phyloP scores from a whole-genome alignment of 2,113 vertebrate genomes.

The Telmatochromis sp. region DNA sequence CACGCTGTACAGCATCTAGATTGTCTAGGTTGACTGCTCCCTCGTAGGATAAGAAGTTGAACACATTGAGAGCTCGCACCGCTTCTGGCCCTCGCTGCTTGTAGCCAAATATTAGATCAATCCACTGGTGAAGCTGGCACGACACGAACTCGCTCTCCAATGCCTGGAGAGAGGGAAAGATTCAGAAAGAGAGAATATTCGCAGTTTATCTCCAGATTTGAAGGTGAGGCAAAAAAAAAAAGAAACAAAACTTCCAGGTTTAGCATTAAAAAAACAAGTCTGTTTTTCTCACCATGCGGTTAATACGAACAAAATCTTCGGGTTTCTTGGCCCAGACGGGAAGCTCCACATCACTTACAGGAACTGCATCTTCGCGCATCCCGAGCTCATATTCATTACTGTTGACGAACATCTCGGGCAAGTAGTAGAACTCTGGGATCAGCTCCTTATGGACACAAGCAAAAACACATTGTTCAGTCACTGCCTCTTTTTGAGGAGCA shows the following conservation, averaged over 20 bases:
- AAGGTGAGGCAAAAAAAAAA: no score
- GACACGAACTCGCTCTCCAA: conserved; percentile 98
- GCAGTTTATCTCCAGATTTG: background rate
- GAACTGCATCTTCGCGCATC: conserved; percentile 80
- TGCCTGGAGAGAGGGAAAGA: conserved; percentile 70
- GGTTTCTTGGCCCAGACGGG: conserved; percentile 96
- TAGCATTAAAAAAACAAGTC: background rate
- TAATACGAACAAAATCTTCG: conserved; percentile 97
- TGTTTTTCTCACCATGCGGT: conserved; percentile 86
- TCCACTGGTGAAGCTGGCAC: conserved; percentile 98
- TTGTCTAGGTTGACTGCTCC: conserved; percentile 89
- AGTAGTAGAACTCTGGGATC: conserved; percentile 98
- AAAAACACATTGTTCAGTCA: background rate
- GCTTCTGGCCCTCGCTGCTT: conserved; percentile 97
- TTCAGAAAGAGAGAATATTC: background rate
- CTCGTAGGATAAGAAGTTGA: conserved; percentile 94
- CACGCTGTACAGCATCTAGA: conserved; percentile 82
- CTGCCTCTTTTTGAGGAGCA: background rate
- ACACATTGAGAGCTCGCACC: conserved; percentile 91
- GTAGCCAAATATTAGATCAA: conserved; percentile 97
- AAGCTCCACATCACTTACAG: conserved; percentile 89
- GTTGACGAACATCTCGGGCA: conserved; percentile 99
- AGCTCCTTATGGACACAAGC: conserved; percentile 75
- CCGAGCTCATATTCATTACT: conserved; percentile 91
- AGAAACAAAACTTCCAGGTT: background rate